Base-by-base conservation (phyloP, 2,888 invertebrate species). In the Mesodorylaimus sp. region DNA sequence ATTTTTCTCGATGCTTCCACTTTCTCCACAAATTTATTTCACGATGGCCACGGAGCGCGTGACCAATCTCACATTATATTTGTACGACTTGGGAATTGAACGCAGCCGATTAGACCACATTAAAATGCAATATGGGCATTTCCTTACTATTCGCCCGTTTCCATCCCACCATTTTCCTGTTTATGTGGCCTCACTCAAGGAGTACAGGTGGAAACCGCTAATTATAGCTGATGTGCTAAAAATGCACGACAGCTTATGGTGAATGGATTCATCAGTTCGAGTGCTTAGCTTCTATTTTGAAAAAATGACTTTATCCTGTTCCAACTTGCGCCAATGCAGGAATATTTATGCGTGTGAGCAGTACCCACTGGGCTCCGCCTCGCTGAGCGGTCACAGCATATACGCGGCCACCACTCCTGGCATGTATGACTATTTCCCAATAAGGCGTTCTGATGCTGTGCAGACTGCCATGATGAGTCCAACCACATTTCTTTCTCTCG, bases 151-250 rank as follows among this genome's bases (percentile, higher is more conserved):
- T 21, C 10, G 13, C 10, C 10, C 7, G 21, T 48, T 48, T 25
- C 25, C 25, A 10, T 48, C 45, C 41, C 16, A 25, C 38, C 24
- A 24, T 24, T 48, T 23, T 45, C 48, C 48, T 5, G 16, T 13
- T 7, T 43, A 47, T 26, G 36, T 48, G 13, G 23, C 19, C 13
- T 13, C 3, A 16, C 27, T 48, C 13, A 45, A 7, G 5, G 7
- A 10, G 5, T 48, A 47, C 27, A 19, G 48, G 5, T 48, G 48
- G 48, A 48, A 48, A 25, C 48, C 48, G 38, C 19, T 48, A 26
- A 45, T 48, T 19, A 48, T 48, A 16, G 48, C 48, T 46, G 7
- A 23, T 23, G 24, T 16, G 25, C 26, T 48, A 19, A n/a, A 36
- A 39, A 24, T 41, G 16, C 24, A 19, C 24, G 21, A n/a, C 19